Percentiles rank a stretch among this genome's conserved stretches.
Conservation (phyloP, 2,888 invertebrate species). For the Perdita meconis region DNA sequence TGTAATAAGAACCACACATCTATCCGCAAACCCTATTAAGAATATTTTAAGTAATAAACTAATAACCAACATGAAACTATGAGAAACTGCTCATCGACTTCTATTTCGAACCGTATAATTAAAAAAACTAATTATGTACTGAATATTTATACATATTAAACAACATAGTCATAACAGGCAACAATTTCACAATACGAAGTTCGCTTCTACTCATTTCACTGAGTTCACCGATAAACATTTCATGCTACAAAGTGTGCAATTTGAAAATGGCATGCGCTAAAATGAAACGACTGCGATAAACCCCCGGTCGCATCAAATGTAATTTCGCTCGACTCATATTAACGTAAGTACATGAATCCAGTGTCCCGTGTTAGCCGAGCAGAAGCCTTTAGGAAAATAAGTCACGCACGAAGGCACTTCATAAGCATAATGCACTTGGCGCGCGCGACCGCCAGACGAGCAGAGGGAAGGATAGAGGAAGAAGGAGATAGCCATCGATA, state of each 20-base stretch:
- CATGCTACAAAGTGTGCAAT: conserved; percentile 6
- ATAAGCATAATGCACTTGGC: conserved; percentile 58
- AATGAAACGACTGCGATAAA: conserved; percentile 18
- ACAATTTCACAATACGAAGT: neutral
- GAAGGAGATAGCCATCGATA: conserved; percentile 48
- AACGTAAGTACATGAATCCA: conserved; percentile 37
- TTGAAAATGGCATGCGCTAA: conserved; percentile 14
- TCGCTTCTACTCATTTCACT: neutral
- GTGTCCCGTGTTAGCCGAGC: conserved; percentile 33
- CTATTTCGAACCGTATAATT: too few species aligned
- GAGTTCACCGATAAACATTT: neutral
- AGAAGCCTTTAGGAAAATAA: conserved; percentile 60
- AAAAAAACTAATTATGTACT: too few species aligned
- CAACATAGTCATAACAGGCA: too few species aligned
- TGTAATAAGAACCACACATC: too few species aligned
- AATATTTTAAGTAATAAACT: too few species aligned
- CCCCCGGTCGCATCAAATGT: conserved; percentile 17
- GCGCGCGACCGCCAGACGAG: conserved; percentile 3
- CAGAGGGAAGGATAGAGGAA: conserved; percentile 9
- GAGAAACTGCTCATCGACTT: too few species aligned
- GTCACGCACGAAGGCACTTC: conserved; percentile 60
- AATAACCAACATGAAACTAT: too few species aligned
- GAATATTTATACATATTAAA: too few species aligned
- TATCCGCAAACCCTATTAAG: too few species aligned
- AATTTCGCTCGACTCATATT: conserved; percentile 35